Evolutionary conservation across 2,113 vertebrate species (phyloP).

Genomic region (Apodemus sylvaticus): DNA sequence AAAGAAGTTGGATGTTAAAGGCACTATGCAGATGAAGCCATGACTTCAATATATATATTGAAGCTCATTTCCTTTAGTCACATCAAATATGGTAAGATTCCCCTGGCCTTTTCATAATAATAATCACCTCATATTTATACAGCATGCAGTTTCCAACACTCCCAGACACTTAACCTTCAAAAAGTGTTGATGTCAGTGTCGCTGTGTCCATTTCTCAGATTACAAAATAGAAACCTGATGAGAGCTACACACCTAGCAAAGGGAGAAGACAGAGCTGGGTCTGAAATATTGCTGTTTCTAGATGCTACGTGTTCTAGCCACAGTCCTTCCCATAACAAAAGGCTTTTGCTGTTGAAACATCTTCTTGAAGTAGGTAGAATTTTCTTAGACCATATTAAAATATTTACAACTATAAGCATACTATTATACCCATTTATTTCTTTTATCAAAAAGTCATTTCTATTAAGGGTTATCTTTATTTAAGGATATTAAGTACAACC

Average conservation of each 20-base stretch:
- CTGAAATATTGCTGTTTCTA: constrained; percentile 15
- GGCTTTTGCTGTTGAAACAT: background rate
- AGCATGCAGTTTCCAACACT: constrained; percentile 4
- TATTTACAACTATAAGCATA: background rate
- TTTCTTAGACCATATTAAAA: constrained; percentile 42
- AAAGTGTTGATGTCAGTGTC: background rate
- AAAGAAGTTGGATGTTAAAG: background rate
- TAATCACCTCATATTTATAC: background rate
- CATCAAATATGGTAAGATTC: background rate
- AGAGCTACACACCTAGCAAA: background rate
- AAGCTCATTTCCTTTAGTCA: constrained; percentile 49
- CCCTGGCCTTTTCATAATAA: constrained; percentile 8
- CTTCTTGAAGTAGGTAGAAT: background rate
- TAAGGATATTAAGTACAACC: constrained; percentile 25
- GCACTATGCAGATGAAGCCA: rapidly evolving
- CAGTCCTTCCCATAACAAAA: background rate
- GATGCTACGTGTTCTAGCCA: background rate
- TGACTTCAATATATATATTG: constrained; percentile 1
- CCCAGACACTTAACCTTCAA: background rate
- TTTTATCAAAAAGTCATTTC: background rate
- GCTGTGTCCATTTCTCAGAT: constrained; percentile 7
- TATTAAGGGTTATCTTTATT: constrained; percentile 3
- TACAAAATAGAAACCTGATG: constrained; percentile 19
- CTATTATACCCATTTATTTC: background rate
- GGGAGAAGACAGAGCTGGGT: background rate